Conservation (phyloP, 2,888 invertebrate species). For the Acronicta alni region DNA sequence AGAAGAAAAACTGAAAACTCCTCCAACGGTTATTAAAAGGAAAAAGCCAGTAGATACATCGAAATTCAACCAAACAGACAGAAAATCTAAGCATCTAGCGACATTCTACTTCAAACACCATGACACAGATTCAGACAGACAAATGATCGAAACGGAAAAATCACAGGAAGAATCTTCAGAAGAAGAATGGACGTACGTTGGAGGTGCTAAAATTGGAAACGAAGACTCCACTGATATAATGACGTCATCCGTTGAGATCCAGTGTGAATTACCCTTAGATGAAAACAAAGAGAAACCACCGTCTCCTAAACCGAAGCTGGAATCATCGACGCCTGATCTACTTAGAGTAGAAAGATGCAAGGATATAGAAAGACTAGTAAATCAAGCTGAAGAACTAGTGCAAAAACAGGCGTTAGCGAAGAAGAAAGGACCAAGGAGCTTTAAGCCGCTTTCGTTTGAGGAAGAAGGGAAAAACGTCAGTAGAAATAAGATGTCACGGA, state of each 20-base stretch:
- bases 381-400: slow-evolving; percentile 94
- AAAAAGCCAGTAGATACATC: slow-evolving; percentile 89
- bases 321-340: slow-evolving; percentile 82
- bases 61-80: slow-evolving; percentile 92
- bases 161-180: slow-evolving; percentile 85
- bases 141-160: slow-evolving; percentile 87
- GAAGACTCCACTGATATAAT: slow-evolving; percentile 86
- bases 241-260: slow-evolving; percentile 86
- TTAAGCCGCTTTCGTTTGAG: slow-evolving; percentile 88
- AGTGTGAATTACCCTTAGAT: slow-evolving; percentile 81
- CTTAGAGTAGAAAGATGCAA: slow-evolving; percentile 88
- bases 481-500: slow-evolving; percentile 91
- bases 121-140: slow-evolving; percentile 95
- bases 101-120: slow-evolving; percentile 96
- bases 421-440: slow-evolving; percentile 81
- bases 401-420: slow-evolving; percentile 89
- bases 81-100: slow-evolving; percentile 94
- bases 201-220: slow-evolving; percentile 79
- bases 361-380: slow-evolving; percentile 93
- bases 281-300: slow-evolving; percentile 73
- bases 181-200: slow-evolving; percentile 92
- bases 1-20: slow-evolving; percentile 76
- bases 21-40: slow-evolving; percentile 85
- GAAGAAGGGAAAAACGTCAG: slow-evolving; percentile 84
- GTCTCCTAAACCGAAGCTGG: slow-evolving; percentile 77